phyloP scores from a whole-genome alignment of 2,888 invertebrate genomes.

The Cephus spinipes region DNA sequence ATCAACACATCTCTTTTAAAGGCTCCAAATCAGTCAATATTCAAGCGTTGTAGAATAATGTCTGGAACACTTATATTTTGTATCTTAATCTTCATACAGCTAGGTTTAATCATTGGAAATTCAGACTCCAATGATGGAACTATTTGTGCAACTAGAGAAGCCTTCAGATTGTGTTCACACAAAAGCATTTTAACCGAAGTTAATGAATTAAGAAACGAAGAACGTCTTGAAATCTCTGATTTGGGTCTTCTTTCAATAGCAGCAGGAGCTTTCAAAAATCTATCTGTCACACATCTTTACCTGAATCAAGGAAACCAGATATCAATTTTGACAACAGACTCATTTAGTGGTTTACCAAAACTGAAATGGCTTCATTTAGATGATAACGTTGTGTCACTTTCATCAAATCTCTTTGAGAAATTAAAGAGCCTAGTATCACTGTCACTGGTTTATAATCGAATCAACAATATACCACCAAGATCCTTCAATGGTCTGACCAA shows the following conservation, averaged over 20 bases:
- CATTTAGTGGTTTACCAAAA: slow-evolving; percentile 32
- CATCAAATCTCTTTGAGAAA: slow-evolving; percentile 59
- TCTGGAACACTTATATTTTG: background rate
- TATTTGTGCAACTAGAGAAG: slow-evolving; percentile 19
- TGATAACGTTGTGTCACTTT: slow-evolving; percentile 39
- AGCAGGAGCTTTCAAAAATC: slow-evolving; percentile 35
- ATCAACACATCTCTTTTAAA: background rate
- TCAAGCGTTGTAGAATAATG: background rate
- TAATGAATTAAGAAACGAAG: slow-evolving; percentile 16
- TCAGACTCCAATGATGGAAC: background rate
- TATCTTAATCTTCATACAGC: background rate
- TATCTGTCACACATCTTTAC: slow-evolving; percentile 22
- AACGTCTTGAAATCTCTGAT: slow-evolving; percentile 26
- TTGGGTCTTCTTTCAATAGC: slow-evolving; percentile 33
- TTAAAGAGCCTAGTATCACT: slow-evolving; percentile 59
- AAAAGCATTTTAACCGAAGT: slow-evolving; percentile 32
- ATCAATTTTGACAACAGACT: slow-evolving; percentile 27
- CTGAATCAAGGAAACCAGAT: slow-evolving; percentile 34
- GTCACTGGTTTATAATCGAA: slow-evolving; percentile 60
- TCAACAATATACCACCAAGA: slow-evolving; percentile 58
- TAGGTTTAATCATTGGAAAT: background rate
- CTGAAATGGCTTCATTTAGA: slow-evolving; percentile 32
- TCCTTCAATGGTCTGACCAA: slow-evolving; percentile 62
- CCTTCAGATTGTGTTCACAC: slow-evolving; percentile 31
- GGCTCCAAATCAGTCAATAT: background rate